A percentile compares a stretch with the other conserved stretches of the same genome.
Conservation (phyloP, 2,113 vertebrate genomes). For the Serinus canaria region DNA sequence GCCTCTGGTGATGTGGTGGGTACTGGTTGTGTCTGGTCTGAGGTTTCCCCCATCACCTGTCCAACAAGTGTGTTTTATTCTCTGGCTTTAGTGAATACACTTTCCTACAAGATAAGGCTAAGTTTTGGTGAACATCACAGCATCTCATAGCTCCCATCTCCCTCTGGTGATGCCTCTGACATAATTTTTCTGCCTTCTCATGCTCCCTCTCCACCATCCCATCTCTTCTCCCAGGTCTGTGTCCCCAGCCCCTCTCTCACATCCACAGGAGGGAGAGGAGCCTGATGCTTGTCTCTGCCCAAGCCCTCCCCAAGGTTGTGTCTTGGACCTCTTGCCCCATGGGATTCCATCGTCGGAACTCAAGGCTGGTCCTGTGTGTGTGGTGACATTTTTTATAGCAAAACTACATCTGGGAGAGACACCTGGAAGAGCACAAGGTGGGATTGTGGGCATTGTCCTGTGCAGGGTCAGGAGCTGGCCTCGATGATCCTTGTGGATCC, state of each 20-base stretch:
- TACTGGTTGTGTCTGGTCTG: neutral
- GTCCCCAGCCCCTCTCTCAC: neutral
- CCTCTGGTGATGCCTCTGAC: neutral
- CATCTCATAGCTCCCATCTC: neutral
- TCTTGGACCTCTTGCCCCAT: neutral
- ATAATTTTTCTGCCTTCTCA: neutral
- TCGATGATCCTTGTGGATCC: neutral
- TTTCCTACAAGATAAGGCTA: neutral
- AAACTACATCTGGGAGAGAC: neutral
- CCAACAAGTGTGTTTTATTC: neutral
- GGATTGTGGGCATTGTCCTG: neutral
- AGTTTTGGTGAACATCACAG: neutral
- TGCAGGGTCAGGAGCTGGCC: neutral
- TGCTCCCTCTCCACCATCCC: neutral
- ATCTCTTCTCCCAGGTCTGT: neutral
- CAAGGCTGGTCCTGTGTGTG: neutral
- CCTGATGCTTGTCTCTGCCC: neutral
- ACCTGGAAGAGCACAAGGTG: neutral
- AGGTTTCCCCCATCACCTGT: neutral
- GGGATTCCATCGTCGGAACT: neutral
- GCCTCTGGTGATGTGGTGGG: neutral
- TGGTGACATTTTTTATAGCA: neutral
- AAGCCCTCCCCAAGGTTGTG: neutral
- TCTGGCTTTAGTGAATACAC: neutral
- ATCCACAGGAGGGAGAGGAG: neutral